phyloP scores from a whole-genome alignment of 2,797 vertebrate species.

The Anguilla marmorata region DNA sequence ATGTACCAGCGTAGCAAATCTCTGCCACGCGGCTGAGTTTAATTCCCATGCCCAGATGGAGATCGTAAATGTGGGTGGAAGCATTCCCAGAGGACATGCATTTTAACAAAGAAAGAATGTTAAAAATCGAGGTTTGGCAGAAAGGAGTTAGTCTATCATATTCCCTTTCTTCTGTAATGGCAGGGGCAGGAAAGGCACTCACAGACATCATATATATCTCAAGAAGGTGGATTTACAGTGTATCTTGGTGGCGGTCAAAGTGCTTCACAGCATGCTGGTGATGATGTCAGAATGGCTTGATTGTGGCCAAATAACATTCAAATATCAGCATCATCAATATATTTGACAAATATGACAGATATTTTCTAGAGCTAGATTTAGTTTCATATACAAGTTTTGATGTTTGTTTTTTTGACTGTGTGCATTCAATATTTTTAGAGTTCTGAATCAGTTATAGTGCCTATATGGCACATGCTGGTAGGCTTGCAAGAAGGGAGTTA shows the following conservation, averaged over 20 bases:
- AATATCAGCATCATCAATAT: too few relatives aligned
- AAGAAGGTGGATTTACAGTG: not conserved
- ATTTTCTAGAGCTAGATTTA: too few relatives aligned
- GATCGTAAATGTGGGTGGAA: not conserved
- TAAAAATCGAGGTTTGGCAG: not conserved
- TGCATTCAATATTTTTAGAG: too few relatives aligned
- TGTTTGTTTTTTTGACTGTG: too few relatives aligned
- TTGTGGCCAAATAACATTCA: not conserved
- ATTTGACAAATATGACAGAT: too few relatives aligned
- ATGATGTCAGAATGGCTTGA: not conserved
- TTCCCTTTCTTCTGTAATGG: not conserved
- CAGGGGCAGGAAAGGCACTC: not conserved
- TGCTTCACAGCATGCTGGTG: not conserved
- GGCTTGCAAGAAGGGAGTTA: too few relatives aligned
- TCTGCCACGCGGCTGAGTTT: slow-evolving; percentile 18
- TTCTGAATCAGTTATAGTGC: too few relatives aligned
- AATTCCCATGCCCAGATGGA: slow-evolving; percentile 9
- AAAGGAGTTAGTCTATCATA: not conserved
- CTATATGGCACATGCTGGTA: too few relatives aligned
- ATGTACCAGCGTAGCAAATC: slow-evolving; percentile 10
- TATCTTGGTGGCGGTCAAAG: too few relatives aligned
- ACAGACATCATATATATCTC: not conserved
- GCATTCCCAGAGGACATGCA: not conserved
- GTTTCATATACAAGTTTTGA: too few relatives aligned
- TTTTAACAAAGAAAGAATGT: slow-evolving; percentile 2